phyloP scores from a whole-genome alignment of 2,797 vertebrate genomes.

The Gorsachius magnificus region DNA sequence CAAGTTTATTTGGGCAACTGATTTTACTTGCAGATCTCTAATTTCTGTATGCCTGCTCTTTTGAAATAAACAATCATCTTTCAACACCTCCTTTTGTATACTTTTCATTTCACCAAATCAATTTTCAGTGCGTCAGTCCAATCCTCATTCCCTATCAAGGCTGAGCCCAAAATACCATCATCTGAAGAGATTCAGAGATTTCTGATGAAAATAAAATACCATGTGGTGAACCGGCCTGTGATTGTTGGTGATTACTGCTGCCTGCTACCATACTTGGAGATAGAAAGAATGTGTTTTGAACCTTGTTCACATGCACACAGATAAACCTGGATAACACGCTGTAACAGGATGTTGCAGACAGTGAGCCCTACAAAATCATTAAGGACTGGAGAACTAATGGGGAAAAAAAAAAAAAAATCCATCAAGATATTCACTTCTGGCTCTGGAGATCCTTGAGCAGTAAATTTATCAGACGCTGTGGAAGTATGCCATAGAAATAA shows the following conservation, averaged over 20 bases:
- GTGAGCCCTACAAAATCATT: background rate
- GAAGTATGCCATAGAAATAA: background rate
- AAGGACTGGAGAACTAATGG: background rate
- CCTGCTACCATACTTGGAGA: background rate
- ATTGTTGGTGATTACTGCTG: background rate
- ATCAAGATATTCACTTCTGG: background rate
- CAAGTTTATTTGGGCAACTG: background rate
- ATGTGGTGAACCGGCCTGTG: background rate
- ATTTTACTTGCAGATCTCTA: background rate
- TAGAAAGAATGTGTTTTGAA: background rate
- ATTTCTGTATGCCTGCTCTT: background rate
- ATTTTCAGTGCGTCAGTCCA: background rate
- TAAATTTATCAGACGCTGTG: background rate
- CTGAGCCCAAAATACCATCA: background rate
- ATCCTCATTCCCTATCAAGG: background rate
- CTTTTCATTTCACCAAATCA: background rate
- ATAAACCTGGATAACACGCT: background rate
- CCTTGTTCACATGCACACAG: background rate
- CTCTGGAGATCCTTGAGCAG: background rate
- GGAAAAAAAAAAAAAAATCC: background rate
- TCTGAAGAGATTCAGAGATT: background rate
- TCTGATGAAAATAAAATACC: background rate
- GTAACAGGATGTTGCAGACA: background rate
- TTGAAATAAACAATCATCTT: background rate
- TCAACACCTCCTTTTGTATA: background rate